Conservation (phyloP, 2,797 vertebrate genomes). For the Sciurus carolinensis region DNA sequence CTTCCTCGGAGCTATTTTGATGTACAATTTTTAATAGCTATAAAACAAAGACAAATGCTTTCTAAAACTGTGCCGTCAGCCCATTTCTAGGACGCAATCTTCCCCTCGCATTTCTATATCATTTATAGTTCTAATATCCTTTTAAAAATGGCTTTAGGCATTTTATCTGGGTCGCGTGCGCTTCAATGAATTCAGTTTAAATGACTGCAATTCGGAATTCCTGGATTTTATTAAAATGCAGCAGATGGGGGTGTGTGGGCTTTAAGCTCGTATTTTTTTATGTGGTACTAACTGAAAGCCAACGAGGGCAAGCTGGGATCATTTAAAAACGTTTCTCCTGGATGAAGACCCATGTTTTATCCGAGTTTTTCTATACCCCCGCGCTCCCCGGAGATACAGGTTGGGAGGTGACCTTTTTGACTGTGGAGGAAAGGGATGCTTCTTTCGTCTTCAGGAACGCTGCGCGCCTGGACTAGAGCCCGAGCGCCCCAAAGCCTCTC, state of each 20-base stretch:
- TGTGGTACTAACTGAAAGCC: neutral
- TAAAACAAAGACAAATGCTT: slow-evolving; percentile 26
- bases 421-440: neutral
- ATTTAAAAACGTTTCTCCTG: neutral
- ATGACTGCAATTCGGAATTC: slow-evolving; percentile 16
- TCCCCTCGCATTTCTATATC: no score
- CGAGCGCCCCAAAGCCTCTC: neutral
- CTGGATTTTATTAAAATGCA: neutral
- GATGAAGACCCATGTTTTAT: neutral
- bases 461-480: neutral
- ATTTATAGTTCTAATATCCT: neutral
- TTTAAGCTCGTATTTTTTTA: neutral
- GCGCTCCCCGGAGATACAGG: neutral
- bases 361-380: neutral
- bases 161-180: neutral
- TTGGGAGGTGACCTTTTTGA: neutral
- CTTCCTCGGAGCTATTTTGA: neutral
- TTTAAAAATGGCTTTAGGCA: slow-evolving; percentile 1
- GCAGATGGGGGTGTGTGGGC: neutral
- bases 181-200: slow-evolving; percentile 4
- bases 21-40: neutral
- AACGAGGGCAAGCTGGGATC: neutral
- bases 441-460: neutral
- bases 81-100: neutral
- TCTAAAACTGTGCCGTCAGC: neutral